Conservation (phyloP, 2,888 invertebrate species). For the Drosophila mayaguana region DNA sequence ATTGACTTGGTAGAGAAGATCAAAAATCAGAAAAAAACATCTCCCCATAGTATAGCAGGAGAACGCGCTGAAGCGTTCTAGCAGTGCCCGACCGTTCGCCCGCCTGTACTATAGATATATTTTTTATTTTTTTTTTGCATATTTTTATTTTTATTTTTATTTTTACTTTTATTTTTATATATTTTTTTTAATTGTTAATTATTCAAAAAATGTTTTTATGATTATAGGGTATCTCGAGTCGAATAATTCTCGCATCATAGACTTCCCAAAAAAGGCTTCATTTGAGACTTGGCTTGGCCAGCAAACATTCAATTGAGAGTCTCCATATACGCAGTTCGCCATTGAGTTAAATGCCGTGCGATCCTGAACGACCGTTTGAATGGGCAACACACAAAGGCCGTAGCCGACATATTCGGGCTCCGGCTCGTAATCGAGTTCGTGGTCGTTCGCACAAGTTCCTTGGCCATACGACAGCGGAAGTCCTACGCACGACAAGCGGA, state of each 20-base stretch:
- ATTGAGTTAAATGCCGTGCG: slow-evolving; percentile 29
- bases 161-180: too few relatives aligned
- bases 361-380: slow-evolving; percentile 29
- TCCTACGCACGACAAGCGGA: slow-evolving; percentile 60
- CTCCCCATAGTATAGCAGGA: too few relatives aligned
- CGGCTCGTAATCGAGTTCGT: neutral
- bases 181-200: too few relatives aligned
- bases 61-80: too few relatives aligned
- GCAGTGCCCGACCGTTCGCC: too few relatives aligned
- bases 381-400: neutral
- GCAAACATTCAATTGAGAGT: slow-evolving; percentile 1
- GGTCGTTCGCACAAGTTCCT: slow-evolving; percentile 60
- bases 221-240: neutral
- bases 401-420: slow-evolving; percentile 7
- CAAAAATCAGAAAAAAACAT: too few relatives aligned
- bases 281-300: neutral
- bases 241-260: neutral
- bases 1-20: neutral
- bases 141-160: too few relatives aligned
- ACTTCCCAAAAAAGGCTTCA: neutral
- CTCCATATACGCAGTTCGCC: neutral
- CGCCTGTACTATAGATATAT: too few relatives aligned
- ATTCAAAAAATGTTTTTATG: too few relatives aligned
- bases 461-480: slow-evolving; percentile 63
- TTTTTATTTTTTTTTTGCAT: too few relatives aligned